Evolutionary conservation across 2,888 invertebrate genomes (phyloP).

Genomic region (Neuroscelio doddi): DNA sequence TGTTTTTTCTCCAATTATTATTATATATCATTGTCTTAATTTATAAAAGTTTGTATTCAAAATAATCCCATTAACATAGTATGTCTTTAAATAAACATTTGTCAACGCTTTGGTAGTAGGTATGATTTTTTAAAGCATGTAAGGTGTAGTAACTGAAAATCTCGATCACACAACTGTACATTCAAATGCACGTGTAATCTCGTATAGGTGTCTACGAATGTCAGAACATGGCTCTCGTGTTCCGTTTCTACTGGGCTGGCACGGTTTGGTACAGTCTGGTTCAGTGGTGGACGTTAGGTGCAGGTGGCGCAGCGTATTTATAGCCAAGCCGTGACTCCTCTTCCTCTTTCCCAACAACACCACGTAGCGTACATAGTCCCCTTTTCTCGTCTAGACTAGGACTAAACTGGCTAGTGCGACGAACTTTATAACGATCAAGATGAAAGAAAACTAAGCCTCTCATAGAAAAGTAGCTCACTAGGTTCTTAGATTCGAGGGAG

Average conservation of each 20-base stretch:
- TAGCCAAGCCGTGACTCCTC: slow-evolving; percentile 63
- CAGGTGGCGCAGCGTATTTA: slow-evolving; percentile 64
- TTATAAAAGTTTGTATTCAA: too few species aligned
- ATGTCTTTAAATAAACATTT: too few species aligned
- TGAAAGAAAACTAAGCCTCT: slow-evolving; percentile 35
- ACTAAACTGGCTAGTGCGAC: slow-evolving; percentile 40
- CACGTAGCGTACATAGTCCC: slow-evolving; percentile 31
- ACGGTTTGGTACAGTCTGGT: slow-evolving; percentile 57
- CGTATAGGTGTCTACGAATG: slow-evolving; percentile 38
- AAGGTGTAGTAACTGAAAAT: slow-evolving; percentile 28
- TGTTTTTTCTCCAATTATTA: too few species aligned
- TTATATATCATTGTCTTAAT: too few species aligned
- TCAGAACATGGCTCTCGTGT: slow-evolving; percentile 40
- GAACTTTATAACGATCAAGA: slow-evolving; percentile 41
- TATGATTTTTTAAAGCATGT: slow-evolving; percentile 13
- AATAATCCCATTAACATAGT: too few species aligned
- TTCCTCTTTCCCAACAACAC: slow-evolving; percentile 49
- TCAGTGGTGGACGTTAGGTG: slow-evolving; percentile 63
- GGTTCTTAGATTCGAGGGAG: slow-evolving; percentile 23
- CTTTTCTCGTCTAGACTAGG: slow-evolving; percentile 39
- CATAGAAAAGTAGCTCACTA: slow-evolving; percentile 37
- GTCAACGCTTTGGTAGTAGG: too few species aligned
- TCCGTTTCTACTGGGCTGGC: slow-evolving; percentile 38
- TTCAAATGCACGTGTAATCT: slow-evolving; percentile 44
- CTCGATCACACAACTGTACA: slow-evolving; percentile 27